Conservation (phyloP, 2,888 invertebrate species). For the Acanthosepion lycidas region DNA sequence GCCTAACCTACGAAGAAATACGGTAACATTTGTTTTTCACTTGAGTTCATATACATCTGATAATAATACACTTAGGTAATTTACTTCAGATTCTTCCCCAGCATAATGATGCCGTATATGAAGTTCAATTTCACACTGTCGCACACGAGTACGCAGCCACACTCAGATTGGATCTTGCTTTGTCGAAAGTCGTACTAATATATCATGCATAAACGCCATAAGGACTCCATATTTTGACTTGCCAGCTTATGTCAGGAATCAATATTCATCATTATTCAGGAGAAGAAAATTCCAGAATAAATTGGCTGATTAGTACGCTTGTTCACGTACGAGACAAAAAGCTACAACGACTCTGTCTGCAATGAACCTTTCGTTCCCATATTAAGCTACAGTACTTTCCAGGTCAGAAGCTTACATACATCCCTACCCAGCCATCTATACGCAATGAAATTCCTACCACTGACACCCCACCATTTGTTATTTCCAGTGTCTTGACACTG, state of each 20-base stretch:
- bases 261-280: not conserved
- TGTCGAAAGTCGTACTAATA: not conserved
- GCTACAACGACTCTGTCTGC: not conserved
- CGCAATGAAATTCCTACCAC: not conserved
- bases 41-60: no score
- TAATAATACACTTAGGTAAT: no score
- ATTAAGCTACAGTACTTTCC: not conserved
- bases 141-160: no score
- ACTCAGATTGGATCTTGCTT: no score
- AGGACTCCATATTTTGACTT: not conserved
- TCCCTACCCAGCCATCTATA: not conserved
- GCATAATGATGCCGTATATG: no score
- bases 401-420: not conserved
- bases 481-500: conserved; percentile 33
- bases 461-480: not conserved
- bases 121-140: no score
- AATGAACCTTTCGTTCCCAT: not conserved
- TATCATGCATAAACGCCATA: not conserved
- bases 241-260: conserved; percentile 5
- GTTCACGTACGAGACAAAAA: not conserved
- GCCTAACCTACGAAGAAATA: no score
- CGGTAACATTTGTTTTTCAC: no score
- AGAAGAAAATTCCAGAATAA: not conserved
- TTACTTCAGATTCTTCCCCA: no score
- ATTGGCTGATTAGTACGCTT: not conserved